Percentiles rank a stretch among this genome's conserved stretches.
phyloP scores from a whole-genome alignment of 2,888 invertebrate genomes.

The Gastracanthus pulcherrimus region DNA sequence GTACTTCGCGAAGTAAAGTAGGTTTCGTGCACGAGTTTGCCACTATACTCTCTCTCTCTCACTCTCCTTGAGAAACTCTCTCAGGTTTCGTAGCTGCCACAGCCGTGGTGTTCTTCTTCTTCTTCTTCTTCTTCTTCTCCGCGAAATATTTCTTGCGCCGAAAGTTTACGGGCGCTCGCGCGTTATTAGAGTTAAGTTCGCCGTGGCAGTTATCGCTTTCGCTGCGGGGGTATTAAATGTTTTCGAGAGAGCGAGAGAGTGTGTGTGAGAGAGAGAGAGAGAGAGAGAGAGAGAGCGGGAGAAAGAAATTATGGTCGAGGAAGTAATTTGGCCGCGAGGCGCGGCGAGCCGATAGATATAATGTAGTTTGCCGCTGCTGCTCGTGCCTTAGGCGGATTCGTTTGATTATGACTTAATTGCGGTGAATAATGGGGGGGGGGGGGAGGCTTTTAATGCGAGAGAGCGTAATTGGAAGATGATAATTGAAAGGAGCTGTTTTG shows the following conservation, averaged over 20 bases:
- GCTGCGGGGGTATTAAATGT: constrained; percentile 42
- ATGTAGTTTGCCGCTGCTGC: no score
- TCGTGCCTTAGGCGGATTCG: constrained; percentile 5
- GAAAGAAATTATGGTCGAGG: not conserved
- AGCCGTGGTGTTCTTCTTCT: not conserved
- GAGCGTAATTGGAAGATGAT: constrained; percentile 13
- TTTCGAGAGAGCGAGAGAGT: not conserved
- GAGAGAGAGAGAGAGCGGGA: not conserved
- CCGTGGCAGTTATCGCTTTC: constrained; percentile 37
- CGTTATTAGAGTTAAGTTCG: constrained; percentile 47
- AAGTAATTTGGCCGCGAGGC: constrained; percentile 31
- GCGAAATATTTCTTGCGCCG: constrained; percentile 50
- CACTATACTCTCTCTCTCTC: not conserved
- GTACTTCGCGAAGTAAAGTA: constrained; percentile 32
- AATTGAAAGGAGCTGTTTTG: not conserved
- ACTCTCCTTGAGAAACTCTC: constrained; percentile 27
- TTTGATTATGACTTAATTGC: constrained; percentile 37
- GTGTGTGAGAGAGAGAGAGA: not conserved
- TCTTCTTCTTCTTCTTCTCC: constrained; percentile 6
- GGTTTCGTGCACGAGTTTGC: constrained; percentile 52
- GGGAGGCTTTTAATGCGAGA: not conserved
- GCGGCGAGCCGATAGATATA: no score
- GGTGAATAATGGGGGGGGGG: constrained; percentile 19
- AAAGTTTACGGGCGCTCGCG: constrained; percentile 27
- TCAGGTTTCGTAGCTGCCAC: constrained; percentile 8